Conservation (phyloP, 2,888 invertebrate genomes). For the Xylota sylvarum region DNA sequence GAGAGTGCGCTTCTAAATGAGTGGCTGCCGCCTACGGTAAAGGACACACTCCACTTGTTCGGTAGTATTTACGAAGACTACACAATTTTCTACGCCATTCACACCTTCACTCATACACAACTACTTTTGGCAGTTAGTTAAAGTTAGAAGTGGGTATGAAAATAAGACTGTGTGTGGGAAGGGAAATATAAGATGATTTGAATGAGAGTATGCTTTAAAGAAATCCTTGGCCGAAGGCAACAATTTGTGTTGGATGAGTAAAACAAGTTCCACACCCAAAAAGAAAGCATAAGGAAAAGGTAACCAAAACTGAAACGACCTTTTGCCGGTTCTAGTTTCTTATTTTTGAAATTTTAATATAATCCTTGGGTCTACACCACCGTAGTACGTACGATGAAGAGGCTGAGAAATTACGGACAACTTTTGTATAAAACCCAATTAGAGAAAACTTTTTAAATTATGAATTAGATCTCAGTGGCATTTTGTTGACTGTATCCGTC, state of each 20-base stretch:
- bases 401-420: constrained; percentile 51
- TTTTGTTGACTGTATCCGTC: constrained; percentile 53
- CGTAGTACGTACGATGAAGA: neutral
- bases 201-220: constrained; percentile 18
- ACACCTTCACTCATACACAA: constrained; percentile 22
- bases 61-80: constrained; percentile 46
- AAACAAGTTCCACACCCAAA: neutral
- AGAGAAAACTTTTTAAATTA: constrained; percentile 73
- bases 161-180: neutral
- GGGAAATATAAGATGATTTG: constrained; percentile 4
- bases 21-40: constrained; percentile 16
- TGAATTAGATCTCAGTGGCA: constrained; percentile 66
- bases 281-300: neutral
- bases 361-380: constrained; percentile 14
- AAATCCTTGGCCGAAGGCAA: constrained; percentile 20
- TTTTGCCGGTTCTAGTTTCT: neutral
- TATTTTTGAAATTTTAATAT: constrained; percentile 12
- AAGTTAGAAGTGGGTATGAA: constrained; percentile 1
- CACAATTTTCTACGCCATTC: constrained; percentile 33
- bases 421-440: constrained; percentile 68
- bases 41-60: constrained; percentile 16
- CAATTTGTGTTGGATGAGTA: constrained; percentile 2
- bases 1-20: constrained; percentile 30
- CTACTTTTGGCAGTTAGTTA: constrained; percentile 28
- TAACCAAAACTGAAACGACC: constrained; percentile 17